Conservation (phyloP, 1,140 invertebrate species). For the Drosophila nebulosa region DNA sequence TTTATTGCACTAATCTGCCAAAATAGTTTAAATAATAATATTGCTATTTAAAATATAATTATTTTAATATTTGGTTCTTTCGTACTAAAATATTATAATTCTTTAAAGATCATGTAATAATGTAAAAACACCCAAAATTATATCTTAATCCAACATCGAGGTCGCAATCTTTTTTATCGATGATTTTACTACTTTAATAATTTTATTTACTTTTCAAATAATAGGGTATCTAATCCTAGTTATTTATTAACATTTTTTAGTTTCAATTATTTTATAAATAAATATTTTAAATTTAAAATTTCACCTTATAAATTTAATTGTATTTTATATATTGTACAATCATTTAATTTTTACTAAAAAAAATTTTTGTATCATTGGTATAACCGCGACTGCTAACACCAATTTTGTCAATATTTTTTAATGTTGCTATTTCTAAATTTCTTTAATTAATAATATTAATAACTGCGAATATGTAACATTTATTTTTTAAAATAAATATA, state of each 20-base stretch:
- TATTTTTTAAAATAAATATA: slow-evolving; percentile 36
- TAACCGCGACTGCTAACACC: slow-evolving; percentile 64
- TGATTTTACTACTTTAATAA: slow-evolving; percentile 3
- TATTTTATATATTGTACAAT: slow-evolving; percentile 30
- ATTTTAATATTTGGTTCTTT: slow-evolving; percentile 46
- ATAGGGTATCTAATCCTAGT: too few relatives aligned
- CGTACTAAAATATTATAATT: slow-evolving; percentile 50
- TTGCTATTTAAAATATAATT: slow-evolving; percentile 82
- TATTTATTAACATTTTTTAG: too few relatives aligned
- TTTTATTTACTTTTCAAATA: slow-evolving; percentile 49
- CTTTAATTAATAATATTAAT: slow-evolving; percentile 50
- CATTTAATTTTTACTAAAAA: too few relatives aligned
- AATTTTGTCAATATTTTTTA: too few relatives aligned
- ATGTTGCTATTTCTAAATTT: slow-evolving; percentile 81
- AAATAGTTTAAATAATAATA: slow-evolving; percentile 82
- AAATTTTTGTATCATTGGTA: too few relatives aligned
- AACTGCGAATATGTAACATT: slow-evolving; percentile 26
- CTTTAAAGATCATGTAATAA: slow-evolving; percentile 87
- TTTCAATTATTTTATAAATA: too few relatives aligned
- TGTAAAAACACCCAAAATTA: slow-evolving; percentile 85
- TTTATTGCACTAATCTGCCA: slow-evolving; percentile 85
- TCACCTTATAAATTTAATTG: slow-evolving; percentile 58
- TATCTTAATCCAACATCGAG: slow-evolving; percentile 91
- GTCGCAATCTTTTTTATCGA: slow-evolving; percentile 84
- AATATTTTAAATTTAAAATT: slow-evolving; percentile 58